phyloP scores from a whole-genome alignment of 2,888 invertebrate genomes.

The Pollenia griseotomentosa region DNA sequence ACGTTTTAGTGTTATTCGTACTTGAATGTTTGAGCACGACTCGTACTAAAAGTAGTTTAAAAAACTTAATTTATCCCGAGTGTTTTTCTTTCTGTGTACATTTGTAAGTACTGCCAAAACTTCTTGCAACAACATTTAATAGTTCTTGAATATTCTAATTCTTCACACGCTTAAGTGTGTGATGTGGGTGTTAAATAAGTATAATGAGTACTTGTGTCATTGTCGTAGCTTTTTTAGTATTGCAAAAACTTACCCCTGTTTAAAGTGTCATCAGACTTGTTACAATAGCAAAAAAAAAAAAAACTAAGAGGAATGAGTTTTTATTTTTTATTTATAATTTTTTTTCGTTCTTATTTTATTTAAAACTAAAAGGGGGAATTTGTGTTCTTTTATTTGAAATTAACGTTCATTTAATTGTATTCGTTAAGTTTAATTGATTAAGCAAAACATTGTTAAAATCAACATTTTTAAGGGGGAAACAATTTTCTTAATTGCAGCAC shows the following conservation, averaged over 20 bases:
- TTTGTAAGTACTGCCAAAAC: not conserved
- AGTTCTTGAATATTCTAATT: not conserved
- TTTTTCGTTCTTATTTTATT: not conserved
- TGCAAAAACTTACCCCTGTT: conserved; percentile 4
- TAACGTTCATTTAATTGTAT: conserved; percentile 20
- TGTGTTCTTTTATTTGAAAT: not conserved
- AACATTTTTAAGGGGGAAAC: not conserved
- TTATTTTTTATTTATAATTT: not conserved
- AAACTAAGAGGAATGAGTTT: not conserved
- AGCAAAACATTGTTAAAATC: not conserved
- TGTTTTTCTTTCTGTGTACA: too few species aligned
- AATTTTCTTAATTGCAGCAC: not conserved
- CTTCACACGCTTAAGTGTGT: not conserved
- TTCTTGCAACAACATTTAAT: conserved; percentile 25
- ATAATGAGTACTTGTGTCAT: too few species aligned
- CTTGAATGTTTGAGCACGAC: too few species aligned
- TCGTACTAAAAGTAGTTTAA: too few species aligned
- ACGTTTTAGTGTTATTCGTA: too few species aligned
- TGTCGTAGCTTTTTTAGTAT: too few species aligned
- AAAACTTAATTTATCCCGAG: too few species aligned
- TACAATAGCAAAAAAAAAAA: conserved; percentile 3
- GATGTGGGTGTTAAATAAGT: not conserved
- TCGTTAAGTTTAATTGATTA: not conserved
- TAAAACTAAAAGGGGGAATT: not conserved
- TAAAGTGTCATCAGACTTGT: conserved; percentile 43